Conservation (phyloP, 1,140 invertebrate species). For the Pomacea maculata region DNA sequence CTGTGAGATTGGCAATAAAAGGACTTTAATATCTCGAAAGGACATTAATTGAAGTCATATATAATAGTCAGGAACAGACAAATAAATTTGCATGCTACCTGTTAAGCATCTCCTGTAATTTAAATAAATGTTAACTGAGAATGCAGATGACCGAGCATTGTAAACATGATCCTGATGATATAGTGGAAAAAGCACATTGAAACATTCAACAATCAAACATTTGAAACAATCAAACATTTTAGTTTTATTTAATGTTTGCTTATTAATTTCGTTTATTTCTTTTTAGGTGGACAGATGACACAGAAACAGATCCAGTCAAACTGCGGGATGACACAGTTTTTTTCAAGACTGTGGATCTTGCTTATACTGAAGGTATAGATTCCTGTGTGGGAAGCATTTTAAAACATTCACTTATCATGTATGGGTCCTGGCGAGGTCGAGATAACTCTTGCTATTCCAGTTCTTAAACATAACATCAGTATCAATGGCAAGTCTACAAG, state of each 20-base stretch:
- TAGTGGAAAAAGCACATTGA: too few species aligned
- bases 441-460: too few species aligned
- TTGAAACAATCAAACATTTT: not conserved
- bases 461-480: too few species aligned
- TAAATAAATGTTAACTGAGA: not conserved
- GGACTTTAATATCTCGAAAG: too few species aligned
- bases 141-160: too few species aligned
- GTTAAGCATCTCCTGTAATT: not conserved
- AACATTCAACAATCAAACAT: not conserved
- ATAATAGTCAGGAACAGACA: too few species aligned
- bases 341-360: conserved; percentile 80
- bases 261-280: conserved; percentile 20
- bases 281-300: conserved; percentile 61
- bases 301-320: conserved; percentile 71
- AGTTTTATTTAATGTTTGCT: not conserved
- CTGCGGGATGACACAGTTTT: conserved; percentile 77
- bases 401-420: too few species aligned
- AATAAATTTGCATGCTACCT: not conserved
- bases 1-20: not conserved
- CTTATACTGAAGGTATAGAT: conserved; percentile 73
- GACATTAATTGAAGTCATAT: too few species aligned
- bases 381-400: not conserved
- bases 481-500: too few species aligned
- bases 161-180: not conserved
- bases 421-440: too few species aligned